phyloP scores from a whole-genome alignment of 2,113 vertebrate species.

The Phalacrocorax aristotelis region DNA sequence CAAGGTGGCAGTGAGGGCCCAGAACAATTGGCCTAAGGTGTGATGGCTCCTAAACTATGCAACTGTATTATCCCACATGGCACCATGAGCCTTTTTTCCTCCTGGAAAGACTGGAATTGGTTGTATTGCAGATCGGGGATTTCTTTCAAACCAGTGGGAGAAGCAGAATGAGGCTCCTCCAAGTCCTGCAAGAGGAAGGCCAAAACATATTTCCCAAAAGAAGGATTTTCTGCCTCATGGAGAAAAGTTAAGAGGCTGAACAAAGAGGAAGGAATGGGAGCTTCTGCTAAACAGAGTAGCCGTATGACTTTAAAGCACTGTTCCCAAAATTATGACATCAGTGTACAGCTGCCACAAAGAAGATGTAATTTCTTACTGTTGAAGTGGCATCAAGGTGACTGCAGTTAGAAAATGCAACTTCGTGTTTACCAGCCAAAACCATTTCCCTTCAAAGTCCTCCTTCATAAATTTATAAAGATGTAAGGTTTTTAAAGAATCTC shows the following conservation, averaged over 20 bases:
- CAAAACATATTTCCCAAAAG: neutral
- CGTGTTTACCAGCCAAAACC: neutral
- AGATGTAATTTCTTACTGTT: neutral
- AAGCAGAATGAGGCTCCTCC: neutral
- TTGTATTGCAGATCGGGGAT: neutral
- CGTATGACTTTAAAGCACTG: neutral
- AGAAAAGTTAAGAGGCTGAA: neutral
- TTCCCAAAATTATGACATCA: neutral
- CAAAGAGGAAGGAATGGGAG: neutral
- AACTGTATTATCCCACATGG: neutral
- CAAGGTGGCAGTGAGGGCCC: constrained; percentile 23
- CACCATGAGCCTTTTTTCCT: neutral
- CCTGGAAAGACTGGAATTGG: neutral
- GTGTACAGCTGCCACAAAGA: neutral
- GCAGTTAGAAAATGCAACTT: neutral
- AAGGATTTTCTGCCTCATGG: neutral
- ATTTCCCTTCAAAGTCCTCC: neutral
- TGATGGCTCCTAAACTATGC: neutral
- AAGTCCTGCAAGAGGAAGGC: neutral
- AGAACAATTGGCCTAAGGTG: neutral
- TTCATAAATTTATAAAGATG: neutral
- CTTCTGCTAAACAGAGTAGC: neutral
- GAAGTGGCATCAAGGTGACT: neutral
- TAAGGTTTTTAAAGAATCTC: neutral
- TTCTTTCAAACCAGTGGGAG: neutral